A percentile compares a stretch with the other conserved stretches of the same genome.
These are phyloP conservation scores for Atopsyche davidsoni DNA, from an alignment of 1,140 invertebrate species.

Conservation along the genomic window DNA sequence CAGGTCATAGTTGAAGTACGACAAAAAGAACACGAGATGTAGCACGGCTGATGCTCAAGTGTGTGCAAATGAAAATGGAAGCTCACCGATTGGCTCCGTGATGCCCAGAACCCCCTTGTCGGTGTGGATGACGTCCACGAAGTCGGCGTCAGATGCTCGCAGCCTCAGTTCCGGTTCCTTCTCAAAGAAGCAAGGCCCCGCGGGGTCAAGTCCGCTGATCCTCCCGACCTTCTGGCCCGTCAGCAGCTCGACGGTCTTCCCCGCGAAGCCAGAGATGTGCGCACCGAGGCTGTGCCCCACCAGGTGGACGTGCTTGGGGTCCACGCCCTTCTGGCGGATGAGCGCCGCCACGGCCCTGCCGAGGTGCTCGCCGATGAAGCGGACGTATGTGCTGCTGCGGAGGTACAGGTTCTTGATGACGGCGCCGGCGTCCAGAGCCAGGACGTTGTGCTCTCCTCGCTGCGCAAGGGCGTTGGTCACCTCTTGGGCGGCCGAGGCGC, in stretches of 20 bases:
- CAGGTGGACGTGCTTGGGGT: conserved; percentile 15
- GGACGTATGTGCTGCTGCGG: conserved; percentile 32
- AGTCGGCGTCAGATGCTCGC: conserved; percentile 35
- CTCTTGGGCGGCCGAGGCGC: conserved; percentile 28
- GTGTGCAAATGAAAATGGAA: too few species aligned
- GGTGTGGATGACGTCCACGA: conserved; percentile 22
- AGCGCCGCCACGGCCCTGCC: conserved; percentile 35
- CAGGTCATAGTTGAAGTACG: too few species aligned
- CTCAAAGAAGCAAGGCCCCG: conserved; percentile 20
- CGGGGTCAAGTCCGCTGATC: conserved; percentile 19
- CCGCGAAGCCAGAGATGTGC: conserved; percentile 18
- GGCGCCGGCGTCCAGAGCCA: conserved; percentile 9
- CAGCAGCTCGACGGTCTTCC: conserved; percentile 12
- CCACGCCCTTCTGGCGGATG: conserved; percentile 10
- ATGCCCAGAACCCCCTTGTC: not conserved
- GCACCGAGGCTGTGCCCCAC: conserved; percentile 21
- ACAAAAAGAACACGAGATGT: too few species aligned
- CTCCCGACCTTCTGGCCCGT: conserved; percentile 11
- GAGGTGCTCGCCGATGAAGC: conserved; percentile 37
- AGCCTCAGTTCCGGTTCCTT: conserved; percentile 17
- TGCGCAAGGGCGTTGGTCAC: conserved; percentile 37
- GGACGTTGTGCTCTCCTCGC: conserved; percentile 23
- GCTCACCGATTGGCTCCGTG: conserved; percentile 10
- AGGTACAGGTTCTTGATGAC: conserved; percentile 7
- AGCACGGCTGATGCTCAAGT: too few species aligned